Evolutionary conservation across 2,888 invertebrate species (phyloP).

Genomic region (Tetanocera ferruginea): DNA sequence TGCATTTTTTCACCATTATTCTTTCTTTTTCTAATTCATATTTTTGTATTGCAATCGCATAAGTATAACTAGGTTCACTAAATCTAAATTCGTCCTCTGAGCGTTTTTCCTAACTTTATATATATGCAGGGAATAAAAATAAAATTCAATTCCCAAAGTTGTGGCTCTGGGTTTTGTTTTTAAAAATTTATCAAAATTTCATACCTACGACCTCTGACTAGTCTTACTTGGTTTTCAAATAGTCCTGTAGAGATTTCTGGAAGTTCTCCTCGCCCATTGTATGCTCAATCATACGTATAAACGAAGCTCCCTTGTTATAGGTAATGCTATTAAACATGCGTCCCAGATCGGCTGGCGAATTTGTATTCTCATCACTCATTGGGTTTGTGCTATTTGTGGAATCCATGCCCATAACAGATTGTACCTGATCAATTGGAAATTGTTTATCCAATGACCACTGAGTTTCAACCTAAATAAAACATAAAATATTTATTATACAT

Average conservation of each 20-base stretch:
- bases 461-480: conserved; percentile 72
- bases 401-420: conserved; percentile 75
- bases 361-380: conserved; percentile 73
- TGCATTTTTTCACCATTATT: too few relatives aligned
- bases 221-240: conserved; percentile 69
- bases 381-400: conserved; percentile 74
- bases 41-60: too few relatives aligned
- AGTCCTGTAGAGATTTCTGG: conserved; percentile 72
- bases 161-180: too few relatives aligned
- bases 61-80: too few relatives aligned
- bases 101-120: too few relatives aligned
- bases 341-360: conserved; percentile 73
- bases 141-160: too few relatives aligned
- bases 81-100: too few relatives aligned
- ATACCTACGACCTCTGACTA: too few relatives aligned
- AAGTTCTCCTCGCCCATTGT: conserved; percentile 73
- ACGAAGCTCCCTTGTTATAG: conserved; percentile 78
- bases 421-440: conserved; percentile 79
- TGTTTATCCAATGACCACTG: conserved; percentile 78
- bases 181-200: too few relatives aligned
- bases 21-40: too few relatives aligned
- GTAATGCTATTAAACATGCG: conserved; percentile 77
- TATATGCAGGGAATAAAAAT: too few relatives aligned
- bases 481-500: background rate
- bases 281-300: conserved; percentile 80